phyloP scores from a whole-genome alignment of 2,797 vertebrate genomes.

The Allobates femoralis region DNA sequence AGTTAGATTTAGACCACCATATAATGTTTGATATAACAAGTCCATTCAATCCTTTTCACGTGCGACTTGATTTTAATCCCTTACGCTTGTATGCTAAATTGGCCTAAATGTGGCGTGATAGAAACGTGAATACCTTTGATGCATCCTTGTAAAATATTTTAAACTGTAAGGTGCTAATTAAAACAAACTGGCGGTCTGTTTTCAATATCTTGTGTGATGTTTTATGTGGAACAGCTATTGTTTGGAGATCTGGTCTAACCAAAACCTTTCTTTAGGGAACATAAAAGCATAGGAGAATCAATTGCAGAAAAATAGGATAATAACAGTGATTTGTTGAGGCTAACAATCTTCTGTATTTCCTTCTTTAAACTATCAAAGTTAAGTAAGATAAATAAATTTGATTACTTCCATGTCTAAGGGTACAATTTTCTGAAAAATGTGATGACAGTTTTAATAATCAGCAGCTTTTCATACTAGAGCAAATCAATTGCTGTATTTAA shows the following conservation, averaged over 20 bases:
- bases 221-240: constrained; percentile 52
- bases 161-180: constrained; percentile 58
- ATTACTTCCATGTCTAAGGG: constrained; percentile 19
- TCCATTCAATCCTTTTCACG: constrained; percentile 9
- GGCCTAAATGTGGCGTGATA: constrained; percentile 37
- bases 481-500: constrained; percentile 27
- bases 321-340: constrained; percentile 14
- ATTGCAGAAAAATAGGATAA: constrained; percentile 41
- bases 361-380: constrained; percentile 27
- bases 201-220: constrained; percentile 42
- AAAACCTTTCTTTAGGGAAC: constrained; percentile 20
- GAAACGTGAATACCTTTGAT: constrained; percentile 36
- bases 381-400: constrained; percentile 25
- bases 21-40: constrained; percentile 12
- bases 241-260: constrained; percentile 38
- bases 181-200: constrained; percentile 52
- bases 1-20: constrained; percentile 3
- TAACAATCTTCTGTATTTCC: constrained; percentile 22
- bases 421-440: constrained; percentile 10
- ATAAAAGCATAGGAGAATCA: constrained; percentile 41
- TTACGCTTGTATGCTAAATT: constrained; percentile 40
- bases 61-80: constrained; percentile 25
- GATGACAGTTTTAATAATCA: constrained; percentile 37
- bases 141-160: constrained; percentile 34
- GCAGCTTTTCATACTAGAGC: constrained; percentile 21